Evolutionary conservation across 2,113 vertebrate genomes (phyloP).

Genomic region (Thalassarche chlororhynchos): DNA sequence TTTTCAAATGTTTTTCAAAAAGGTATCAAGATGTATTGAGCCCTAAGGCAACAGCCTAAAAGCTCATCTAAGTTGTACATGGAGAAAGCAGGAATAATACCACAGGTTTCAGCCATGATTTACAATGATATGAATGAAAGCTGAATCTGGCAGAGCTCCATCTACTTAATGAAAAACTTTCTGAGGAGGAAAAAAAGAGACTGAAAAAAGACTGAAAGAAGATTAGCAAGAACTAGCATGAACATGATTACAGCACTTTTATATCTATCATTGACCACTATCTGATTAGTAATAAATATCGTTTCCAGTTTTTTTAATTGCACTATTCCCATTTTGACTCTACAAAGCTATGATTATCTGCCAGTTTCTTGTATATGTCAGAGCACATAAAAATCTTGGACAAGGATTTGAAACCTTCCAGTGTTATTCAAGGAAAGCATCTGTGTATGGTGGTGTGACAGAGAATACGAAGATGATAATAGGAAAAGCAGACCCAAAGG

Average conservation of each 20-base stretch:
- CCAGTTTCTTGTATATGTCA: not conserved
- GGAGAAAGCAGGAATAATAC: slow-evolving; percentile 41
- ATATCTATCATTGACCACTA: not conserved
- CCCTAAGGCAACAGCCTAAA: slow-evolving; percentile 13
- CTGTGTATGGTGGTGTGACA: not conserved
- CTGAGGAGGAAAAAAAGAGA: not conserved
- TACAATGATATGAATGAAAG: slow-evolving; percentile 28
- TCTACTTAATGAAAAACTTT: slow-evolving; percentile 45
- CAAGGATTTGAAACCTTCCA: not conserved
- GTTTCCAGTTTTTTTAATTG: not conserved
- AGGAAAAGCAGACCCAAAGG: not conserved
- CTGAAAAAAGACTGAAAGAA: not conserved
- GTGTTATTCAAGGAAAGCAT: not conserved
- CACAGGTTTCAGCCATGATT: slow-evolving; percentile 21
- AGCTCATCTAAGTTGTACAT: not conserved
- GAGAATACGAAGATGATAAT: not conserved
- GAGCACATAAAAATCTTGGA: not conserved
- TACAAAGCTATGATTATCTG: not conserved
- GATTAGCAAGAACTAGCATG: slow-evolving; percentile 22
- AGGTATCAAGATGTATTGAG: slow-evolving; percentile 11
- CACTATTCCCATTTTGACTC: not conserved
- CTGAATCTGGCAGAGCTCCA: slow-evolving; percentile 38
- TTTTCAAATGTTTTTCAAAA: not conserved
- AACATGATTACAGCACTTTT: not conserved
- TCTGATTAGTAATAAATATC: slow-evolving; percentile 12